phyloP scores from a whole-genome alignment of 2,797 vertebrate genomes.

The Pseudochirops corinnae region DNA sequence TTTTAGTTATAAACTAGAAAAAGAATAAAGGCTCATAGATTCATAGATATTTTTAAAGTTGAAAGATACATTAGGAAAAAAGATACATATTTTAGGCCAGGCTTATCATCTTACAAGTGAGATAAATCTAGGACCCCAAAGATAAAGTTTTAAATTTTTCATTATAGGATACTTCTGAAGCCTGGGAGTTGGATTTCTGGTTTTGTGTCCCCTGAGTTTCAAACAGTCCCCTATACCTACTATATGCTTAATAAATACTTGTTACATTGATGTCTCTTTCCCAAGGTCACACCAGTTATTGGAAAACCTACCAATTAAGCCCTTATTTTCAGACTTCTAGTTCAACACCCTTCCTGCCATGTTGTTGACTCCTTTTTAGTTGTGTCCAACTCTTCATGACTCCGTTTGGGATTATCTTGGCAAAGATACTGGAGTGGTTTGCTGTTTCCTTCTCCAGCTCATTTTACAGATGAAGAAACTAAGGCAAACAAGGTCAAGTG shows the following conservation, averaged over 20 bases:
- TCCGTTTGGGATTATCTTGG: background rate
- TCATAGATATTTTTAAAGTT: background rate
- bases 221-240: background rate
- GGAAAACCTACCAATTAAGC: background rate
- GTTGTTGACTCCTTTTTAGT: background rate
- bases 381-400: background rate
- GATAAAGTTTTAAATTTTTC: background rate
- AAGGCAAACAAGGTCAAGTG: background rate
- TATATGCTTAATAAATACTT: background rate
- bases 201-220: background rate
- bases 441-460: background rate
- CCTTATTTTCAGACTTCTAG: background rate
- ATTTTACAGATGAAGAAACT: background rate
- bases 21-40: conserved; percentile 28
- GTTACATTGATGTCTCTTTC: background rate
- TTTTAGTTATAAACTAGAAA: conserved; percentile 70
- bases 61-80: background rate
- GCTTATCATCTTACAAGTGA: background rate
- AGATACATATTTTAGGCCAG: background rate
- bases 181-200: background rate
- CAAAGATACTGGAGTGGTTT: background rate
- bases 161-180: background rate
- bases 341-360: background rate
- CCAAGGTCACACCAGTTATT: background rate
- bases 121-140: conserved; percentile 16